A percentile compares a stretch with the other conserved stretches of the same genome.
Evolutionary conservation across 1,140 invertebrate genomes (phyloP).

Genomic region (Drosophila busckii): DNA sequence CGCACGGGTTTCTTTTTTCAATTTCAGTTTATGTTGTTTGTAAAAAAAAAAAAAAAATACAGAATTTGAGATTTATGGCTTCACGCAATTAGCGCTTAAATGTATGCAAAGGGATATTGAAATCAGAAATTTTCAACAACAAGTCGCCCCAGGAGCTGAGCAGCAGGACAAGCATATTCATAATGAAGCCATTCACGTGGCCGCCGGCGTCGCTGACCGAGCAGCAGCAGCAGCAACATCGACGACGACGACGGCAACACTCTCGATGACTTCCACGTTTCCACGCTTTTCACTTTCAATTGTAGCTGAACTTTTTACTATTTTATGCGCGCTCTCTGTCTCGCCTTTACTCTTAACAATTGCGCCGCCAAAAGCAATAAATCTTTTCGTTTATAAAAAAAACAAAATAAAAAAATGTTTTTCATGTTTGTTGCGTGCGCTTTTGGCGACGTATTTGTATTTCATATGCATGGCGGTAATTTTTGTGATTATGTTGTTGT

Average conservation of each 20-base stretch:
- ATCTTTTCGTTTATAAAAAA: constrained; percentile 52
- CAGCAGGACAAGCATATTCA: constrained; percentile 44
- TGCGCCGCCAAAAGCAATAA: constrained; percentile 71
- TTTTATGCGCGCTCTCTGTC: constrained; percentile 27
- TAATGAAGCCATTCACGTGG: constrained; percentile 56
- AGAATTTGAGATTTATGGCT: constrained; percentile 72
- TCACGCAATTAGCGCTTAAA: constrained; percentile 77
- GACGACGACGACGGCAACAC: constrained; percentile 40
- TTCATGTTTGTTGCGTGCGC: constrained; percentile 63
- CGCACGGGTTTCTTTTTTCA: constrained; percentile 14
- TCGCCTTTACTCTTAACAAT: constrained; percentile 41
- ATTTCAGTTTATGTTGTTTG: constrained; percentile 1
- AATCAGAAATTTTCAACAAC: constrained; percentile 38
- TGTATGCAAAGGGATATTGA: constrained; percentile 74
- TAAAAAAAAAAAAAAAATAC: constrained; percentile 41
- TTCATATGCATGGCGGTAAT: constrained; percentile 76
- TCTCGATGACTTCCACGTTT: constrained; percentile 75
- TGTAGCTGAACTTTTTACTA: constrained; percentile 74
- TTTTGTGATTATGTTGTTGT: constrained; percentile 69
- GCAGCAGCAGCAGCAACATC: constrained; percentile 6
- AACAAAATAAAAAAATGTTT: constrained; percentile 18
- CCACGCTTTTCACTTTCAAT: constrained; percentile 79
- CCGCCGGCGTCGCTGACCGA: constrained; percentile 44
- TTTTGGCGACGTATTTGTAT: constrained; percentile 59
- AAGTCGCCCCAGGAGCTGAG: constrained; percentile 24